These are phyloP conservation scores for human DNA, from an alignment of 2,113 vertebrate species.

Conservation along the genomic window GRCh38 chr9:87832501-87833000, in stretches of 20 bases:
- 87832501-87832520: neutral
- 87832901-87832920: conserved; percentile 4
- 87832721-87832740: neutral
- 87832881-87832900: conserved; percentile 92
- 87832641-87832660: neutral
- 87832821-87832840: conserved; percentile 96
- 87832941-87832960: neutral
- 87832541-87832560: neutral
- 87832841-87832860: conserved; percentile 94
- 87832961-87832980: neutral
- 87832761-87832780: conserved; percentile 96
- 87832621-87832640: neutral
- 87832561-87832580: neutral
- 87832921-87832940: neutral
- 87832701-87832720: neutral
- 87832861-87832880: conserved; percentile 96
- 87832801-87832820: conserved; percentile 98
- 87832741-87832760: conserved; percentile 90
- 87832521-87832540: neutral
- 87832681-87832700: neutral
- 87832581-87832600: neutral
- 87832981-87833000: neutral
- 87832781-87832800: conserved; percentile 92
- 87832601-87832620: neutral
- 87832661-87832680: neutral